Evolutionary conservation across 2,888 invertebrate species (phyloP), one percentile per base, ranked within the genome.

Genomic region (Argyra leucocephala): DNA sequence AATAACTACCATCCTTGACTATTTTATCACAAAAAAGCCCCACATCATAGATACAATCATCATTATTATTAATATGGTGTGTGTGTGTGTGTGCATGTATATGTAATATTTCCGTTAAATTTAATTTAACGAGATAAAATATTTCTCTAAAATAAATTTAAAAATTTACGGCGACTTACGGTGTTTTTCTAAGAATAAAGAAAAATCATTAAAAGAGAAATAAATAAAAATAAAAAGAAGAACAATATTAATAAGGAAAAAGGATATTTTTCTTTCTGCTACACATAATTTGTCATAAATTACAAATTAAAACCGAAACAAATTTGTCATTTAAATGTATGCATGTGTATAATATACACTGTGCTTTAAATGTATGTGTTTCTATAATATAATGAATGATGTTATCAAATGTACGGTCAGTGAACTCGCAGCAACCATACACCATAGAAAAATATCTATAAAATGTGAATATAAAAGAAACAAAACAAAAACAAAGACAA

Each of bases 261-360:
- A 48, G 48, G 48, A 48, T 48, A 48, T 48, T 48, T 31, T 48
- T n/a, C n/a, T n/a, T 48, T 48, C n/a, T 48, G 48, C 18, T 48
- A n/a, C 48, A 48, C 48, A 48, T 48, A 48, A 48, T 48, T 48
- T 48, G 48, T n/a, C 12, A 48, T 48, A 48, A 48, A 48, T 48
- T 48, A 48, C 48, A 48, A 48, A 48, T 48, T 48, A 48, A 48
- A 48, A 48, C 7, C 12, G 3, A 31, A 10, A 6, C 31, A 31
- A 31, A 31, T 31, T 12, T 31, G 31, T 31, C 31, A 31, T 48
- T 18, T 2, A 3, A 31, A 48, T 37, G 12, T 12, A 37, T 37
- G 12, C 37, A 37, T 48, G 18, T 15, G 48, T 48, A 3, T 12
- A 5, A 5, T 48, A 48, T 48, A 9, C 37, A 15, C 9, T 48